These are phyloP conservation scores for Diadegma fenestrale DNA, from an alignment of 2,888 invertebrate species.

Conservation along the genomic window DNA sequence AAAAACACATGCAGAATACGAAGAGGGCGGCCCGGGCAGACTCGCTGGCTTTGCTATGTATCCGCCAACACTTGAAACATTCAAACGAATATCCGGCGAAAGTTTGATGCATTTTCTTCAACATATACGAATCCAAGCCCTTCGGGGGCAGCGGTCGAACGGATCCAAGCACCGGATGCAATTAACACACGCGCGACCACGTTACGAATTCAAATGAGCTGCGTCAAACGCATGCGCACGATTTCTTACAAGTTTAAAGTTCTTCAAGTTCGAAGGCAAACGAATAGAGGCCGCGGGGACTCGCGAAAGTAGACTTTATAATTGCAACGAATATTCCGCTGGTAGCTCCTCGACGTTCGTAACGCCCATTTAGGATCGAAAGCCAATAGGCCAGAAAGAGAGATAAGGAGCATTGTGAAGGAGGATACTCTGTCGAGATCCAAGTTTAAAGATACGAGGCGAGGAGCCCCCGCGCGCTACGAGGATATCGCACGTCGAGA, in stretches of 20 bases:
- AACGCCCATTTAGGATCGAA: slow-evolving; percentile 49
- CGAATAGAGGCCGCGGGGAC: not conserved
- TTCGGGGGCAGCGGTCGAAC: slow-evolving; percentile 25
- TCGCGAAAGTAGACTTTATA: slow-evolving; percentile 15
- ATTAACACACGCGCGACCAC: slow-evolving; percentile 10
- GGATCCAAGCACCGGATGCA: slow-evolving; percentile 10
- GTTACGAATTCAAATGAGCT: not conserved
- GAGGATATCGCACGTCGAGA: slow-evolving; percentile 78
- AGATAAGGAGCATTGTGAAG: slow-evolving; percentile 37
- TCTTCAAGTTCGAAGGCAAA: not conserved
- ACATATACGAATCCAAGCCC: not conserved
- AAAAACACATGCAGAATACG: slow-evolving; percentile 52
- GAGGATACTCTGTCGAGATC: slow-evolving; percentile 72
- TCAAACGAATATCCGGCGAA: slow-evolving; percentile 42
- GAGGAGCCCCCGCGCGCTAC: slow-evolving; percentile 64
- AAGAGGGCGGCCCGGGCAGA: slow-evolving; percentile 14
- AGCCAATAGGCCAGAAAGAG: slow-evolving; percentile 45
- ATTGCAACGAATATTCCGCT: slow-evolving; percentile 49
- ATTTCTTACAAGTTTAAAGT: not conserved
- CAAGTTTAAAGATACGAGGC: slow-evolving; percentile 75
- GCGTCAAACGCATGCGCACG: not conserved
- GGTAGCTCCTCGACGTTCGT: slow-evolving; percentile 38
- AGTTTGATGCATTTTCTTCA: slow-evolving; percentile 7
- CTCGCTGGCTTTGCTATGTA: slow-evolving; percentile 14
- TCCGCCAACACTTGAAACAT: not conserved